Base-by-base conservation (phyloP, 2,888 invertebrate genomes). In the Cheilosia pagana region DNA sequence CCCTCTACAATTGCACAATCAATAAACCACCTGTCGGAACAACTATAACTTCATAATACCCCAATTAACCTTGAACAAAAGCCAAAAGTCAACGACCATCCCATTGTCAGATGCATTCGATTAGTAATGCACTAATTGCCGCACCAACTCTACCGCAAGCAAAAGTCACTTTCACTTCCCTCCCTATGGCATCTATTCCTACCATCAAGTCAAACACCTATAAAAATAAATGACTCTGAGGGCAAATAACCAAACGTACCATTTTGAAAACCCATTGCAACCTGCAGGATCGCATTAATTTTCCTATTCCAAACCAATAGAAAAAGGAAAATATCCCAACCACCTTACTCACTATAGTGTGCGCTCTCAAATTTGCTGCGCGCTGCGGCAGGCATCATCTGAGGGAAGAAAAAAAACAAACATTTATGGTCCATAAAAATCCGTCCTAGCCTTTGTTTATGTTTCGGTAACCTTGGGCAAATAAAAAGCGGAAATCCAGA, bases 401-500 rank as follows among this genome's bases (percentile, higher is more conserved):
- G 21, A 57, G 57, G 52, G 70, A n/a, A n/a, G 35, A 53, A 52
- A 78, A 65, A 45, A 55, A 68, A n/a, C n/a, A n/a, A 74, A 74
- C 81, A 81, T 85, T 85, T 81, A 85, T 85, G 85, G 85, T 71
- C 81, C 85, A 85, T 85, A 85, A 85, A 85, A 85, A 81, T 85
- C 75, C 79, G 67, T 81, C 35, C 59, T 62, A 43, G 81, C 70
- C 85, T 85, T 81, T 81, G 85, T 85, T 85, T 85, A 85, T 85
- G 75, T 76, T 71, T 81, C 75, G 70, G 53, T 81, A 85, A 85
- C 85, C 85, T 85, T 85, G 85, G 76, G 75, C 85, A 81, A 81
- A 85, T 81, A 85, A 85, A 85, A 85, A 81, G 75, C 71, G 59
- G 75, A 85, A 85, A 67, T 60, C 60, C 71, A 76, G 45, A 76